Percentiles rank a stretch among this genome's conserved stretches.
Conservation (phyloP, 2,888 invertebrate genomes). For the Amblyjoppa fuscipennis region DNA sequence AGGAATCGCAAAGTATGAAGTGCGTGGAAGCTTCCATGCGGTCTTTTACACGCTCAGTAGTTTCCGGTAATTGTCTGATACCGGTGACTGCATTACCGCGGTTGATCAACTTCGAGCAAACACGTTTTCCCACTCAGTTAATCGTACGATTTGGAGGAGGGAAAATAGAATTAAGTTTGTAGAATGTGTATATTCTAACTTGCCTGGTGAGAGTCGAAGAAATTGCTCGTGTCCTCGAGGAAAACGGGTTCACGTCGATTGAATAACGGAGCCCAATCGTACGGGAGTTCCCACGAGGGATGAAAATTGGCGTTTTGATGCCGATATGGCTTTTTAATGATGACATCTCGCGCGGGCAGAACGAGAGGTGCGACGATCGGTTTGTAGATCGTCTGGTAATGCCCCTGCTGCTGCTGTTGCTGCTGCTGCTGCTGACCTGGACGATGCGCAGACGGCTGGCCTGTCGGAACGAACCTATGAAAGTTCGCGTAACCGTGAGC, state of each 20-base stretch:
- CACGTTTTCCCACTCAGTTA: slow-evolving; percentile 24
- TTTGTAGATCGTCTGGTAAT: slow-evolving; percentile 72
- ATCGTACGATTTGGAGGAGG: slow-evolving; percentile 25
- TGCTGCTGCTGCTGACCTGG: slow-evolving; percentile 61
- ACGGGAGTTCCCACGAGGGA: slow-evolving; percentile 74
- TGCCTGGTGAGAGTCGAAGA: slow-evolving; percentile 79
- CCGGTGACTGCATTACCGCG: background rate
- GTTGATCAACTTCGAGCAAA: slow-evolving; percentile 1
- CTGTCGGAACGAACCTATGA: slow-evolving; percentile 60
- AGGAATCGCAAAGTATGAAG: background rate
- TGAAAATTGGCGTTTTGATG: slow-evolving; percentile 37
- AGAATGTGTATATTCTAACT: slow-evolving; percentile 27
- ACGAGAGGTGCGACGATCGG: slow-evolving; percentile 76
- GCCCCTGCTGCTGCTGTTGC: slow-evolving; percentile 43
- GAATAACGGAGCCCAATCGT: slow-evolving; percentile 77
- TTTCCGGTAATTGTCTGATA: slow-evolving; percentile 59
- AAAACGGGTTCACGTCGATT: slow-evolving; percentile 74
- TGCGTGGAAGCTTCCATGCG: slow-evolving; percentile 31
- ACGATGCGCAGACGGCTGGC: slow-evolving; percentile 55
- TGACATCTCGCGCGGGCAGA: slow-evolving; percentile 71
- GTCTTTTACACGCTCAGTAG: slow-evolving; percentile 1
- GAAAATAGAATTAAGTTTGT: slow-evolving; percentile 63
- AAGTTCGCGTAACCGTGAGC: slow-evolving; percentile 73
- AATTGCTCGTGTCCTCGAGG: slow-evolving; percentile 70
- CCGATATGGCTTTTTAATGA: slow-evolving; percentile 66